Percentiles rank a stretch among this genome's conserved stretches.
Evolutionary conservation across 2,113 vertebrate species (phyloP).

Genomic region (Pterophyllum scalare): DNA sequence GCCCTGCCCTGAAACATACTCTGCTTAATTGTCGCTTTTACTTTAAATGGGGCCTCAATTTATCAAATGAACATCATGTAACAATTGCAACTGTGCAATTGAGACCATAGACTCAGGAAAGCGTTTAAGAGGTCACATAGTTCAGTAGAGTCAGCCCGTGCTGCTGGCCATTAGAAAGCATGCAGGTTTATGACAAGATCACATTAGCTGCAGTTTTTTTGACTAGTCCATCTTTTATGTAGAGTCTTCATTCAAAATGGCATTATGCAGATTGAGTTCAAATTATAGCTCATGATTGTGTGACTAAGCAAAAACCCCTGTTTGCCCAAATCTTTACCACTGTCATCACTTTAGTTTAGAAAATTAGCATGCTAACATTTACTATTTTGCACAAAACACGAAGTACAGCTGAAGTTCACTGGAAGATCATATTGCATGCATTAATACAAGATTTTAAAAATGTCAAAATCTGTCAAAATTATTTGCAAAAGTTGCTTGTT

Average conservation of each 20-base stretch:
- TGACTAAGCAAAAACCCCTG: too few relatives aligned
- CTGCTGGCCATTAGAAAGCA: neutral
- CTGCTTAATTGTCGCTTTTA: neutral
- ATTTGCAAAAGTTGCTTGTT: neutral
- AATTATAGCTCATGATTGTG: neutral
- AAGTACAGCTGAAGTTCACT: neutral
- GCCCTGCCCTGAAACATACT: neutral
- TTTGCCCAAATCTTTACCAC: too few relatives aligned
- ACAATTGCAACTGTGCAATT: neutral
- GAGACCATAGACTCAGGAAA: neutral
- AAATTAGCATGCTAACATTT: too few relatives aligned
- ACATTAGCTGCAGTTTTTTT: neutral
- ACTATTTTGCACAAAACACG: too few relatives aligned
- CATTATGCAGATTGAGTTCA: neutral
- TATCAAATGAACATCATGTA: neutral
- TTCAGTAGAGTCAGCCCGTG: too few relatives aligned
- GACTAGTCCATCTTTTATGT: neutral
- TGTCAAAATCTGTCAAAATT: too few relatives aligned
- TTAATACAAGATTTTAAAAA: neutral
- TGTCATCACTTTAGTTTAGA: too few relatives aligned
- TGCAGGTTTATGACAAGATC: neutral
- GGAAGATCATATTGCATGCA: neutral
- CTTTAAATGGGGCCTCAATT: neutral
- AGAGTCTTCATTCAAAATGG: neutral
- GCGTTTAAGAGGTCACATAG: accelerated